Conservation (phyloP, 2,113 vertebrate genomes). For the Ailuropoda melanoleuca region DNA sequence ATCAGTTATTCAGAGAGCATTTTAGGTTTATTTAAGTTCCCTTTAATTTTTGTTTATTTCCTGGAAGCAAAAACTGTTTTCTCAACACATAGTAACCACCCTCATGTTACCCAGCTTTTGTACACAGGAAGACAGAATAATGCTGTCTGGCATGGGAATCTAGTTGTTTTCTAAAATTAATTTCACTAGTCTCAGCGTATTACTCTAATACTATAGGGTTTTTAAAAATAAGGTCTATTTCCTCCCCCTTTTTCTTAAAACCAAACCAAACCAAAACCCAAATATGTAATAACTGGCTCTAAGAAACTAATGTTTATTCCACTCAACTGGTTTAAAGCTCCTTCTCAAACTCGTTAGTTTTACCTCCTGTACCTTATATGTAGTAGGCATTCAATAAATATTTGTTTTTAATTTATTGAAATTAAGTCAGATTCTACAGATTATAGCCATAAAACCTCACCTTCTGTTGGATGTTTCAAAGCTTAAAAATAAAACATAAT, state of each 20-base stretch:
- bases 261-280: not conserved
- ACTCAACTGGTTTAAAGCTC: slow-evolving; percentile 17
- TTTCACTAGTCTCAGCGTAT: not conserved
- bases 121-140: not conserved
- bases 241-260: not conserved
- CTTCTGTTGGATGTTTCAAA: slow-evolving; percentile 65
- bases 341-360: not conserved
- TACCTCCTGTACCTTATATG: not conserved
- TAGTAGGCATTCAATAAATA: slow-evolving; percentile 44
- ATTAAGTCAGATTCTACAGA: slow-evolving; percentile 32
- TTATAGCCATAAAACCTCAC: slow-evolving; percentile 45
- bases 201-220: not conserved
- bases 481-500: slow-evolving; percentile 56
- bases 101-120: not conserved
- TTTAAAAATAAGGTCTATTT: not conserved
- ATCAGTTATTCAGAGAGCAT: not conserved
- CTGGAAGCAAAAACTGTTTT: slow-evolving; percentile 1
- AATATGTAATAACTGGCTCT: not conserved
- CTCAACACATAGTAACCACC: not conserved
- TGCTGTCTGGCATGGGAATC: not conserved
- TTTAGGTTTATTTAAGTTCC: not conserved
- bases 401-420: slow-evolving; percentile 64
- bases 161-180: slow-evolving; percentile 30
- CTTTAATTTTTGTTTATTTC: not conserved
- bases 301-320: slow-evolving; percentile 14